A percentile compares a stretch with the other conserved stretches of the same genome.
Evolutionary conservation across 2,888 invertebrate species (phyloP).

Genomic region (Ormyrus labotus): DNA sequence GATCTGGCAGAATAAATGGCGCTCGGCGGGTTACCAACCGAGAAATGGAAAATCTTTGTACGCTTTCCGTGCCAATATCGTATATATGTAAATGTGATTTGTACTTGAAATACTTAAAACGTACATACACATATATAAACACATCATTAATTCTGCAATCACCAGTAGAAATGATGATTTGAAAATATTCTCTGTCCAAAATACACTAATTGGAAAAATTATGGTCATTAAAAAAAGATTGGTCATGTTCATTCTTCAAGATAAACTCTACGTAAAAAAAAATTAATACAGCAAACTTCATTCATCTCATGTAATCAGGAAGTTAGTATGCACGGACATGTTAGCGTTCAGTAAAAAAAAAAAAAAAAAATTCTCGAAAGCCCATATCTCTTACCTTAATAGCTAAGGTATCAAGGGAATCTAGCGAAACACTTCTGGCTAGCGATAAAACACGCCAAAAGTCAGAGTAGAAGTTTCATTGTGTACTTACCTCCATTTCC

Average conservation of each 20-base stretch:
- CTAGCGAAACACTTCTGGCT: constrained; percentile 26
- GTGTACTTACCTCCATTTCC: constrained; percentile 21
- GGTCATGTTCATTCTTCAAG: no score
- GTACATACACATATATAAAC: no score
- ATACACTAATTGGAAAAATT: no score
- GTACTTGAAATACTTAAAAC: no score
- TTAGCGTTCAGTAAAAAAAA: no score
- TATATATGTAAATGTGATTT: no score
- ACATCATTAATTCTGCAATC: no score
- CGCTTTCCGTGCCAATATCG: no score
- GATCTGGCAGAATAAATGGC: constrained; percentile 56
- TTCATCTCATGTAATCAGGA: constrained; percentile 8
- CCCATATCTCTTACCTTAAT: neutral
- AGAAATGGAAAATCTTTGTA: constrained; percentile 45
- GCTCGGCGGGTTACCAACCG: constrained; percentile 45
- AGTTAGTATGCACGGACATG: neutral
- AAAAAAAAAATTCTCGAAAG: neutral
- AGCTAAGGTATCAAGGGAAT: constrained; percentile 24
- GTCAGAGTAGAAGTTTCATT: constrained; percentile 40
- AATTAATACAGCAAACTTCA: neutral
- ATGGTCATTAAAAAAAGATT: no score
- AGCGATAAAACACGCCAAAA: constrained; percentile 50
- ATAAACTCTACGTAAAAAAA: no score
- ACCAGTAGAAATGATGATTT: no score
- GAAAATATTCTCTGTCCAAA: no score